Evolutionary conservation across 2,113 vertebrate species (phyloP).

Genomic region (Entomyzon cyanotis): DNA sequence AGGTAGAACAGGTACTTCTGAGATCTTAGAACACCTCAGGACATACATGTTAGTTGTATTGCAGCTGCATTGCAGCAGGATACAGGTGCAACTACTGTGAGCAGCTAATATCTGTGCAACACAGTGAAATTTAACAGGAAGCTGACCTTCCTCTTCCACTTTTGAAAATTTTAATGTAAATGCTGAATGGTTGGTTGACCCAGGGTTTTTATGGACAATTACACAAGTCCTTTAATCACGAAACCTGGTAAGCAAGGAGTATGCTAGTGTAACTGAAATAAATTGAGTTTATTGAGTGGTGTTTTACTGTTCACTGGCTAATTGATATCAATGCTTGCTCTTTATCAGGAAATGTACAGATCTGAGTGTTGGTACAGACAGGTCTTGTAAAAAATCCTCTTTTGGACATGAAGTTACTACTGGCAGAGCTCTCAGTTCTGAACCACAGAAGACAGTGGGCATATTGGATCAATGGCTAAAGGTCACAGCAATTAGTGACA

Average conservation of each 20-base stretch:
- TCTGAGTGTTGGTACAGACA: neutral
- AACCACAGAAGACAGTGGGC: neutral
- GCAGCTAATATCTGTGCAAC: neutral
- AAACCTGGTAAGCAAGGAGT: neutral
- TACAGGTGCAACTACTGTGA: neutral
- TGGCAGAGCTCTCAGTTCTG: neutral
- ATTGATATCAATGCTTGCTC: neutral
- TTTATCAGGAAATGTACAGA: neutral
- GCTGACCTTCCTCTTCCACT: neutral
- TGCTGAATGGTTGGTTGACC: neutral
- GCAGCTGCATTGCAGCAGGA: neutral
- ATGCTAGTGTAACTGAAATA: neutral
- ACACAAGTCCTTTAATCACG: neutral
- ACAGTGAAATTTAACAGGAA: neutral
- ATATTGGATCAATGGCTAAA: neutral
- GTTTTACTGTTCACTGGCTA: neutral
- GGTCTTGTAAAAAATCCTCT: neutral
- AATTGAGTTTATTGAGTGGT: neutral
- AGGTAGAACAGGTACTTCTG: neutral
- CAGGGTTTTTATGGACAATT: neutral
- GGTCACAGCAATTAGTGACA: neutral
- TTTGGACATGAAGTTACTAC: neutral
- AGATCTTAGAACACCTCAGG: neutral
- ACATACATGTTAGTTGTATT: neutral
- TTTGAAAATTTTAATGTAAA: neutral